Conservation (phyloP, 1,140 invertebrate species). For the Acyrthosiphon pisum region DNA sequence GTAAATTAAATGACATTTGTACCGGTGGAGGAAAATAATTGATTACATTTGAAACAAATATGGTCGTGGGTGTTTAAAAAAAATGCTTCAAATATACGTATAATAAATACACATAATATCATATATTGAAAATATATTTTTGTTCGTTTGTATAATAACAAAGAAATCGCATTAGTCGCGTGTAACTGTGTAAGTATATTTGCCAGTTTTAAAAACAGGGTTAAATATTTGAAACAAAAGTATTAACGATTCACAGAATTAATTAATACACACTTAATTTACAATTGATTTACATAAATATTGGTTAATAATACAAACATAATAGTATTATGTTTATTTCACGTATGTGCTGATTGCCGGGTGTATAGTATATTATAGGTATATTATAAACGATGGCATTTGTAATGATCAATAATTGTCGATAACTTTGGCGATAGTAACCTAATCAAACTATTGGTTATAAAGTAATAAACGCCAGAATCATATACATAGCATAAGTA, state of each 20-base stretch:
- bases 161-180: not conserved
- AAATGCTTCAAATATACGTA: not conserved
- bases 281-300: too few relatives aligned
- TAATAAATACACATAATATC: not conserved
- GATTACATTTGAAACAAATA: not conserved
- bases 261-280: too few relatives aligned
- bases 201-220: not conserved
- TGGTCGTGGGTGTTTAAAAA: not conserved
- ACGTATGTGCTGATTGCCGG: not conserved
- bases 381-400: too few relatives aligned
- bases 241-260: not conserved
- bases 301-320: too few relatives aligned
- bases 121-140: not conserved
- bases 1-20: too few relatives aligned
- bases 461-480: too few relatives aligned
- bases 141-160: not conserved
- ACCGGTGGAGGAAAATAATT: not conserved
- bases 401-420: too few relatives aligned
- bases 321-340: not conserved
- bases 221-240: not conserved
- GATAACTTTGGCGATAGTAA: too few relatives aligned
- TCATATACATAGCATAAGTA: too few relatives aligned
- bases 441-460: too few relatives aligned
- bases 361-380: not conserved
- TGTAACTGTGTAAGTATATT: not conserved